Conservation (phyloP, 2,113 vertebrate species). For the Prionailurus bengalensis region DNA sequence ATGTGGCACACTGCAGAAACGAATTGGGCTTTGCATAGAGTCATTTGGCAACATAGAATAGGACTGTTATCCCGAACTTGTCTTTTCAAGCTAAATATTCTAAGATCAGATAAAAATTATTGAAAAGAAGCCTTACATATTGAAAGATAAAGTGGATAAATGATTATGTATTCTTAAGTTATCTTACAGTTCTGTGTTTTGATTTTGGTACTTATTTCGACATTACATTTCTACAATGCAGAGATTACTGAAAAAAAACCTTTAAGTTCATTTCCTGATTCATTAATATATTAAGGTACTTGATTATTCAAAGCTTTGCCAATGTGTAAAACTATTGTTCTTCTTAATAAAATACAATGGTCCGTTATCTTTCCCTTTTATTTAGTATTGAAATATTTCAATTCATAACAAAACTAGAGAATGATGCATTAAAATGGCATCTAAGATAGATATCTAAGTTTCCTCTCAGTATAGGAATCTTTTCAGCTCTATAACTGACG, state of each 20-base stretch:
- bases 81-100: conserved; percentile 29
- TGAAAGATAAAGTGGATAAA: background rate
- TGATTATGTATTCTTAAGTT: background rate
- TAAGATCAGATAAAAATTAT: conserved; percentile 8
- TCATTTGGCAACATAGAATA: background rate
- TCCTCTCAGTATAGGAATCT: background rate
- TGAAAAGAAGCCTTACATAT: background rate
- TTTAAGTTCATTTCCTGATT: background rate
- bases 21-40: background rate
- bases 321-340: background rate
- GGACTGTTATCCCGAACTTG: background rate
- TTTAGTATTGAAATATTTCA: background rate
- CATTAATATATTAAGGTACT: conserved; percentile 17
- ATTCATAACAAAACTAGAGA: background rate
- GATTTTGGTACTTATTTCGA: conserved; percentile 14
- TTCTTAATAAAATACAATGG: background rate
- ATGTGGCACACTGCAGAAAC: background rate
- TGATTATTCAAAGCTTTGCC: background rate
- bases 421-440: background rate
- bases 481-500: background rate
- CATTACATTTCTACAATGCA: background rate
- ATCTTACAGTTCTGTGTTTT: background rate
- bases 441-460: background rate
- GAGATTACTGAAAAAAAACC: background rate
- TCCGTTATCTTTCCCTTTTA: background rate